These are phyloP conservation scores for Rhinolophus sinicus DNA, from an alignment of 2,113 vertebrate genomes.

Conservation along the genomic window DNA sequence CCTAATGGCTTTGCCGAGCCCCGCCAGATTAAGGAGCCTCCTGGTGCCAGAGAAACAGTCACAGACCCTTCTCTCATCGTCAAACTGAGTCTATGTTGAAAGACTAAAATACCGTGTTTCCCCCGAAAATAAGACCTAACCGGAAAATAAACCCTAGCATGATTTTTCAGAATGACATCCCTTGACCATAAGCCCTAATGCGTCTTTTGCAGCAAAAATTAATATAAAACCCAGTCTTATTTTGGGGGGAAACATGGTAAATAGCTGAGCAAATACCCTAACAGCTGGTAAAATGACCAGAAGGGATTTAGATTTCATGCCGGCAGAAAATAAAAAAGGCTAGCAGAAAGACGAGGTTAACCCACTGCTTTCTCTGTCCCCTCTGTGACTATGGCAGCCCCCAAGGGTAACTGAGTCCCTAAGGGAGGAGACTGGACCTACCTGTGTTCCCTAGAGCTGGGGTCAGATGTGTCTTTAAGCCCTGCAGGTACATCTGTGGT, in stretches of 20 bases:
- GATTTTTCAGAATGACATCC: too few relatives aligned
- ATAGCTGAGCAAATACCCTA: neutral
- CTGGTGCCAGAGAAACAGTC: neutral
- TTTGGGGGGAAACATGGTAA: neutral
- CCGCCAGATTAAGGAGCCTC: neutral
- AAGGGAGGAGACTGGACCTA: neutral
- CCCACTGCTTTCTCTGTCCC: neutral
- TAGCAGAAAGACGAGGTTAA: neutral
- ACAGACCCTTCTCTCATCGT: neutral
- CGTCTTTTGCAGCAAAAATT: too few relatives aligned
- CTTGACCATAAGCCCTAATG: too few relatives aligned
- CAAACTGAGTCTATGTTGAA: neutral
- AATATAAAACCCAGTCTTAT: too few relatives aligned
- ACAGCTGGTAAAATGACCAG: constrained; percentile 35
- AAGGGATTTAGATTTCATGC: neutral
- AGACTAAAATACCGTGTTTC: neutral
- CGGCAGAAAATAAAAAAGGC: neutral
- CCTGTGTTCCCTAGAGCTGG: neutral
- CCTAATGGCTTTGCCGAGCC: neutral
- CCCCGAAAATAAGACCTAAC: too few relatives aligned
- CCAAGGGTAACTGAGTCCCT: neutral
- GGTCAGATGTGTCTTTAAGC: neutral
- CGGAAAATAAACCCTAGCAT: too few relatives aligned
- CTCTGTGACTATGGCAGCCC: neutral
- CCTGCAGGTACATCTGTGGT: neutral